A percentile compares a stretch with the other conserved stretches of the same genome.
Conservation (phyloP, 1,140 invertebrate species). For the Megathymus violae region DNA sequence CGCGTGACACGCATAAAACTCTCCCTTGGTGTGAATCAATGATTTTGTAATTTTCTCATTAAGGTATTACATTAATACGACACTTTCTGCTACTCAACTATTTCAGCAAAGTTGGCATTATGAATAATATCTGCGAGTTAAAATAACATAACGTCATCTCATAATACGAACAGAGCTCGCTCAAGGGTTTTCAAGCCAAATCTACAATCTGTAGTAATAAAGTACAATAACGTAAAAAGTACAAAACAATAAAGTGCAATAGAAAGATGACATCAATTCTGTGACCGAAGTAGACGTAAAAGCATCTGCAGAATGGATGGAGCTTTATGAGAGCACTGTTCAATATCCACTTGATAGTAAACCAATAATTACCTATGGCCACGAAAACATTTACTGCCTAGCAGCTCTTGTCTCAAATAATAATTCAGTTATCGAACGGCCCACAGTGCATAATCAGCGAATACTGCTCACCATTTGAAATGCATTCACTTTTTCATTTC, state of each 20-base stretch:
- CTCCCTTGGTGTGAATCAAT: too few species aligned
- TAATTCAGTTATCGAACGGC: conserved; percentile 30
- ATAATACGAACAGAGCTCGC: conserved; percentile 1
- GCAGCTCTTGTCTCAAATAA: conserved; percentile 24
- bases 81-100: too few species aligned
- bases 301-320: conserved; percentile 22
- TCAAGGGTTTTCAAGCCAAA: conserved; percentile 6
- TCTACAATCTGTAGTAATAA: conserved; percentile 14
- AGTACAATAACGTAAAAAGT: too few species aligned
- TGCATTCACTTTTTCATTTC: conserved; percentile 43
- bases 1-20: not conserved
- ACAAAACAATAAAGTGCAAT: conserved; percentile 10
- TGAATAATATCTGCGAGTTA: too few species aligned
- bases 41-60: too few species aligned
- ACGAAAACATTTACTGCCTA: conserved; percentile 24
- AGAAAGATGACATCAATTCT: conserved; percentile 29
- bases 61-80: too few species aligned
- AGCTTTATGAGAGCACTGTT: conserved; percentile 30
- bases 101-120: too few species aligned
- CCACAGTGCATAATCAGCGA: conserved; percentile 30
- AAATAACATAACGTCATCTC: too few species aligned
- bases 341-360: conserved; percentile 31
- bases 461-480: conserved; percentile 26
- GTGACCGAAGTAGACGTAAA: conserved; percentile 29
- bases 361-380: conserved; percentile 26